phyloP scores from a whole-genome alignment of 2,797 vertebrate genomes.

The Coilia nasus region DNA sequence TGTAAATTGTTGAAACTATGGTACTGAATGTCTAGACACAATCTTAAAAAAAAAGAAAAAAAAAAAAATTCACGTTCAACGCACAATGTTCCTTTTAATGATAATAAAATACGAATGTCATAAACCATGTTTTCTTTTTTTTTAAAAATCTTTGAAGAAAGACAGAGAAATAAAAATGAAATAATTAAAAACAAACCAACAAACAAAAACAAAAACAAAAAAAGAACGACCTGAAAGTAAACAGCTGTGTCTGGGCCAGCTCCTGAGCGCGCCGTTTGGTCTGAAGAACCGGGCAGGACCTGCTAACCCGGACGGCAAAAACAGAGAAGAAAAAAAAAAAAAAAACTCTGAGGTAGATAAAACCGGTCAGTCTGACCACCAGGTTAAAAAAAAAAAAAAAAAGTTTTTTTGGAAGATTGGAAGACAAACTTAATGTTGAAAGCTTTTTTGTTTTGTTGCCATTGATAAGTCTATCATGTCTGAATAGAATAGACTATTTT shows the following conservation, averaged over 20 bases:
- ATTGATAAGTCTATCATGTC: slow-evolving; percentile 74
- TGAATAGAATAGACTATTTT: slow-evolving; percentile 43
- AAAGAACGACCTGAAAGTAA: slow-evolving; percentile 72
- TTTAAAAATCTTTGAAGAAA: slow-evolving; percentile 59
- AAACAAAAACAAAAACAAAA: slow-evolving; percentile 54
- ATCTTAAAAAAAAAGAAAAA: not conserved
- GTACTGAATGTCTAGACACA: slow-evolving; percentile 77
- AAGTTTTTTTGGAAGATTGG: slow-evolving; percentile 78
- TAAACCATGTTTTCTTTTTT: slow-evolving; percentile 21
- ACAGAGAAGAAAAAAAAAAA: slow-evolving; percentile 91
- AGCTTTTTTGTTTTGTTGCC: slow-evolving; percentile 47
- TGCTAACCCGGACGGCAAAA: slow-evolving; percentile 90
- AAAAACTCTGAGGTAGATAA: slow-evolving; percentile 99
- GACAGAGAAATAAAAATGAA: slow-evolving; percentile 61
- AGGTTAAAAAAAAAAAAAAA: slow-evolving; percentile 81
- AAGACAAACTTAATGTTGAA: slow-evolving; percentile 87
- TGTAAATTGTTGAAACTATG: slow-evolving; percentile 79
- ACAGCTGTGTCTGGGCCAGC: slow-evolving; percentile 85
- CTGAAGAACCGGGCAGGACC: slow-evolving; percentile 96
- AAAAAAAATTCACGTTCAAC: slow-evolving; percentile 66
- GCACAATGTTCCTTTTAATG: slow-evolving; percentile 77
- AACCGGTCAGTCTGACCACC: slow-evolving; percentile 92
- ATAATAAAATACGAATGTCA: slow-evolving; percentile 76
- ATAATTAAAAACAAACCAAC: slow-evolving; percentile 58
- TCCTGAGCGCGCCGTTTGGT: slow-evolving; percentile 98